Evolutionary conservation across 2,113 vertebrate species (phyloP), one percentile per base, ranked within the genome.

Genomic region (Myrmecophaga tridactyla): DNA sequence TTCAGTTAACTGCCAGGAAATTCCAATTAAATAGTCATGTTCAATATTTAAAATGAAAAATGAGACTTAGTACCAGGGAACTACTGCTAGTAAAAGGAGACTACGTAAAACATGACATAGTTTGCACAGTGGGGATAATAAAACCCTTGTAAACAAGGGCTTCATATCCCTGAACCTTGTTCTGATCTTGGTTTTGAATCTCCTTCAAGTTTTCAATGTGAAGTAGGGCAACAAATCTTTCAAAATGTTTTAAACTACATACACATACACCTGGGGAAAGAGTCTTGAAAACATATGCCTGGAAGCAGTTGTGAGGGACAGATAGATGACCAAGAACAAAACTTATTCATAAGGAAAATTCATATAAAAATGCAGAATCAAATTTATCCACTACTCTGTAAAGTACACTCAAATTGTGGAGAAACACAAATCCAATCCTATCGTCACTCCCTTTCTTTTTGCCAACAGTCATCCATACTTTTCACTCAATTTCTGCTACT

Each of bases 1-100:
- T 65, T 94, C 17, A 94, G 10, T 31, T 78, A 92, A 15, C n/a
- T 81, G 31, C 25, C 67, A 93, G 39, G 80, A 90, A 92, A 69
- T 60, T 83, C 21, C 62, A 94, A 78, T 94, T 86, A 91, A 92
- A 85, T 82, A 75, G 2, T 92, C 25, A 39, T 69, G 36, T 51
- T 75, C n/a, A 21, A 62, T 90, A 92, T 83, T 90, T 94, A 94
- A 23, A 29, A 95, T 82, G 17, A 90, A 82, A 77, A 92, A 43
- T 96, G 73, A 89, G 3, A 20, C 34, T 18, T 17, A 56, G 12
- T 27, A 77, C 29, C 23, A 78, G 65, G 48, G 13, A 93, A 75
- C 12, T 36, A 76, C 25, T 56, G 15, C 60, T n/a, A 92, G 20
- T 25, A 77, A 84, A 73, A 43, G 15, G 48, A 70, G 46, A 67